Base-by-base conservation (phyloP, 2,888 invertebrate species). In the Bellardia bayeri region DNA sequence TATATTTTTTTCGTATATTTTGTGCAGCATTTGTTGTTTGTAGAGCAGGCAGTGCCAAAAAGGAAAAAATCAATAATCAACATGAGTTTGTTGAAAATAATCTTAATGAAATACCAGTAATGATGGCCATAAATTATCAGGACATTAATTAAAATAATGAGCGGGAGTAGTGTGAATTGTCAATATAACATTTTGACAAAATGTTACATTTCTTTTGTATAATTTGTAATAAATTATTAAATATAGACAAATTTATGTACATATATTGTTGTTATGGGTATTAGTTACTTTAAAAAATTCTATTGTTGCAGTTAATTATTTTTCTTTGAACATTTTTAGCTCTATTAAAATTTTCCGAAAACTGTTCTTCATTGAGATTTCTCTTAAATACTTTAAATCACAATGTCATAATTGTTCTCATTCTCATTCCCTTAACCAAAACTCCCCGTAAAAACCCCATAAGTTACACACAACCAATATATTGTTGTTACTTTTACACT, bases 121-220 rank as follows among this genome's bases (percentile, higher is more conserved):
- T 79, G 49, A 45, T 23, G 5, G 63, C 13, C 51, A 80, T 49
- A 69, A 49, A 82, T 74, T 74, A 61, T n/a, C 61, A 69, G 40
- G 5, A 23, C 2, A n/a, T 80, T 30, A 16, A 78, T 68, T 68
- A 68, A 68, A 49, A 11, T 49, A 49, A 30, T 30, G 6, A 66
- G 23, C 23, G 23, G 11, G 3, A 51, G n/a, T n/a, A 51, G 23
- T 45, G 16, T 23, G 14, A 63, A 37, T 7, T 63, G 37, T 33
- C 30, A 14, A 33, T 63, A 58, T 5, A 33, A 58, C 11, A 58
- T 58, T 4, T 0, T 58, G 30, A 58, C 23, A 23, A 23, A 9
- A 56, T 9, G 13, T 23, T 23, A 23, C 23, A 23, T 23, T 23
- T 23, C 23, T 23, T 23, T 23, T 23, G 23, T 23, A 23, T 23